Conservation (phyloP, 2,797 vertebrate genomes). For the Darevskia mixta region DNA sequence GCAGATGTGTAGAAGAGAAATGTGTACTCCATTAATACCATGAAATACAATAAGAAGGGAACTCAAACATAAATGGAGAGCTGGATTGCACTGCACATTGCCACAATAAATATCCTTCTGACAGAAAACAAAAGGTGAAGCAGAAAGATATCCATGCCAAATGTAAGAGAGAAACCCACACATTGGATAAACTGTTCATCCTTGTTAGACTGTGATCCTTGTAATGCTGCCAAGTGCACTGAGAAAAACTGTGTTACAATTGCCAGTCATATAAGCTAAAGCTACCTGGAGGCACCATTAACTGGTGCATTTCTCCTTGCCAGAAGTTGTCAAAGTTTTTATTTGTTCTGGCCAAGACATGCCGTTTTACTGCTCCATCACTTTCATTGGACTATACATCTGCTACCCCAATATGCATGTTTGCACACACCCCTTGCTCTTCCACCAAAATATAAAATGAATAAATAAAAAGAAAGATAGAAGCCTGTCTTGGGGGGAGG, state of each 20-base stretch:
- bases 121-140: conserved; percentile 54
- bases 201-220: conserved; percentile 53
- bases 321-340: conserved; percentile 73
- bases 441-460: not conserved
- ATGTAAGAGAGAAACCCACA: conserved; percentile 42
- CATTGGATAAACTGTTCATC: conserved; percentile 57
- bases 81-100: conserved; percentile 6
- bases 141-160: conserved; percentile 34
- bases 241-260: conserved; percentile 53
- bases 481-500: not conserved
- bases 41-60: conserved; percentile 25
- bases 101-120: conserved; percentile 28
- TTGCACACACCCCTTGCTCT: conserved; percentile 12
- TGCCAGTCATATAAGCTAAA: conserved; percentile 66
- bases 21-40: not conserved
- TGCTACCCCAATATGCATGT: conserved; percentile 39
- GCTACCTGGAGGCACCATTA: conserved; percentile 65
- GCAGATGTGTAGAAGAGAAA: conserved; percentile 22
- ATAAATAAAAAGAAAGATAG: conserved; percentile 30
- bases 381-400: conserved; percentile 57
- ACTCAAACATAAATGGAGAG: conserved; percentile 28
- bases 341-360: conserved; percentile 76
- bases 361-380: conserved; percentile 71
- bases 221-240: conserved; percentile 40
- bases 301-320: conserved; percentile 66